Evolutionary conservation across 2,113 vertebrate genomes (phyloP).

Genomic region (Burhinus bistriatus): DNA sequence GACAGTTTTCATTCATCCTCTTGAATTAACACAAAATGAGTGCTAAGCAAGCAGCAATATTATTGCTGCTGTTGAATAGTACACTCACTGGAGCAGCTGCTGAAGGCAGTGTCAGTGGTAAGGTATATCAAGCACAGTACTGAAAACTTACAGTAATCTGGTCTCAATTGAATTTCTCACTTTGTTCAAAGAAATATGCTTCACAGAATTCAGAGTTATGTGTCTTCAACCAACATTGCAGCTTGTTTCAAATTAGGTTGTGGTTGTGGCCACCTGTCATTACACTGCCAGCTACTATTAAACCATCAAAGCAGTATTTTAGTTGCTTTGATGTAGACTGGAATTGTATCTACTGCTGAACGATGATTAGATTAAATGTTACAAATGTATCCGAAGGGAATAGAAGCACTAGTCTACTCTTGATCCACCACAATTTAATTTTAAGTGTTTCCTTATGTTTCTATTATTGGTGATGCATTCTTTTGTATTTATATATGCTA

Average conservation of each 20-base stretch:
- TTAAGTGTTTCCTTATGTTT: constrained; percentile 9
- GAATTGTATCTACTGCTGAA: constrained; percentile 56
- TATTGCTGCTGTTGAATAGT: background rate
- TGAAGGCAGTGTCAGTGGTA: background rate
- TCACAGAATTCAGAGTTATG: background rate
- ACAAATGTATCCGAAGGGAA: constrained; percentile 72
- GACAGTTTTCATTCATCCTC: background rate
- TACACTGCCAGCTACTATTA: constrained; percentile 61
- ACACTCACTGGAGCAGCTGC: background rate
- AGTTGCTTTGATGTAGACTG: constrained; percentile 73
- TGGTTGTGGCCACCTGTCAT: constrained; percentile 66
- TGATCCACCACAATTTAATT: constrained; percentile 16
- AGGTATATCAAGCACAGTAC: background rate
- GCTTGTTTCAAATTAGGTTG: constrained; percentile 58
- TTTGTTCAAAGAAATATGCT: background rate
- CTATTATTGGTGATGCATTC: background rate
- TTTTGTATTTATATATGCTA: background rate
- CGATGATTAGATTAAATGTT: constrained; percentile 64
- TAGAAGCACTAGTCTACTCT: background rate
- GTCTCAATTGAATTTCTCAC: background rate
- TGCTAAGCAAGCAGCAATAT: background rate
- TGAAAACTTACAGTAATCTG: background rate
- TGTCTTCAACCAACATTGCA: constrained; percentile 1
- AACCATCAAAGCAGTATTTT: constrained; percentile 72
- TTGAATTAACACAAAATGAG: background rate